These are phyloP conservation scores for Dendrolimus punctatus DNA, from an alignment of 1,140 invertebrate species.

Conservation along the genomic window DNA sequence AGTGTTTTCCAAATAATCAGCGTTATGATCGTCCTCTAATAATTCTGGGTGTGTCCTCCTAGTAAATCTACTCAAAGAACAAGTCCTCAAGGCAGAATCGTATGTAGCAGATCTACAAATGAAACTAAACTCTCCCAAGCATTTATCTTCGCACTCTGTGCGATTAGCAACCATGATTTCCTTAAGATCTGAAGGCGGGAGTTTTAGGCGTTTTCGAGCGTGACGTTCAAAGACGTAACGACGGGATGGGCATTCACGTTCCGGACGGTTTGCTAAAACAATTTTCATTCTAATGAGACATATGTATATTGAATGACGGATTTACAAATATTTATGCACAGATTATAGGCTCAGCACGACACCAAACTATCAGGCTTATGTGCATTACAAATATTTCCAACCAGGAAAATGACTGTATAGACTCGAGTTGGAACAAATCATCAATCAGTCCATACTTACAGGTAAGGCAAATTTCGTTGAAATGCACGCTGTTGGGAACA, in stretches of 20 bases:
- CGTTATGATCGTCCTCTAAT: constrained; percentile 86
- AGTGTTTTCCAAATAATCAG: constrained; percentile 93
- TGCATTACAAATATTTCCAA: too few species aligned
- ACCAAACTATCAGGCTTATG: too few species aligned
- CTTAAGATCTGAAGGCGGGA: constrained; percentile 84
- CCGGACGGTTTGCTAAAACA: constrained; percentile 83
- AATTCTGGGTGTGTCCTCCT: constrained; percentile 88
- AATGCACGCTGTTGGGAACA: constrained; percentile 89
- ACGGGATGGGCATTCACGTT: constrained; percentile 88
- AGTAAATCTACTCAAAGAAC: constrained; percentile 85
- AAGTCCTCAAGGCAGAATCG: constrained; percentile 82
- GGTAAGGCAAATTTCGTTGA: constrained; percentile 90
- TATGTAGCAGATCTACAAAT: constrained; percentile 90
- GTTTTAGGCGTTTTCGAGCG: constrained; percentile 85
- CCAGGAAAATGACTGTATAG: too few species aligned
- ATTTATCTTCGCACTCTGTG: constrained; percentile 92
- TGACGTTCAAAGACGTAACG: constrained; percentile 91
- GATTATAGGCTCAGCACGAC: too few species aligned
- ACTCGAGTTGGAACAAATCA: too few species aligned
- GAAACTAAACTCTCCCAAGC: constrained; percentile 90
- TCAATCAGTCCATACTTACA: constrained; percentile 75
- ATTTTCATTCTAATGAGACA: constrained; percentile 7
- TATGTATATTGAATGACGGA: too few species aligned
- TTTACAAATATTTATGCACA: too few species aligned
- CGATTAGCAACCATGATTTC: constrained; percentile 86